phyloP scores from a whole-genome alignment of 2,113 vertebrate species.

The Desmodus rotundus region DNA sequence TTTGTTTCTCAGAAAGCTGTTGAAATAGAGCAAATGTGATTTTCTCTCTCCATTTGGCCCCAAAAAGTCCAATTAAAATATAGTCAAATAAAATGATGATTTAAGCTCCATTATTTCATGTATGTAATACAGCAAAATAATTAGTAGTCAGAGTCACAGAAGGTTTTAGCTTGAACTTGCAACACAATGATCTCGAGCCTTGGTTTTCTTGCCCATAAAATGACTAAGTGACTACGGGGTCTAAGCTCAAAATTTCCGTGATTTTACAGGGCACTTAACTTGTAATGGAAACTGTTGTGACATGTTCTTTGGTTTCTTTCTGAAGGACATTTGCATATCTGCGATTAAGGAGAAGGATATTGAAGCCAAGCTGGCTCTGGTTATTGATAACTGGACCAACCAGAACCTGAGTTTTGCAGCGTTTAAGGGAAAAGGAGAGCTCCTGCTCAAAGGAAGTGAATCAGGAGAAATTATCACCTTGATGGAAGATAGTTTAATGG shows the following conservation, averaged over 20 bases:
- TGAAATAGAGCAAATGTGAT: not conserved
- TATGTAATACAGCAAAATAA: not conserved
- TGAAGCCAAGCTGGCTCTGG: conserved; percentile 81
- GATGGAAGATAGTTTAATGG: conserved; percentile 86
- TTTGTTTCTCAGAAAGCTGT: not conserved
- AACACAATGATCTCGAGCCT: not conserved
- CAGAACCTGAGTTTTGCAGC: conserved; percentile 80
- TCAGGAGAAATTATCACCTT: conserved; percentile 79
- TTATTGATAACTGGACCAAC: conserved; percentile 80
- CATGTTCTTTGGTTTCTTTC: conserved; percentile 16
- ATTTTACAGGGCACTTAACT: not conserved
- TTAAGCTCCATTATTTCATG: not conserved
- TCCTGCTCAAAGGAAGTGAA: conserved; percentile 81
- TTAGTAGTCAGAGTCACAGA: not conserved
- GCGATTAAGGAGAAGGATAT: conserved; percentile 87
- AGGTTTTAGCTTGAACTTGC: not conserved
- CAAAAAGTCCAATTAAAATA: not conserved
- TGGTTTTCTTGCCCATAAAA: not conserved
- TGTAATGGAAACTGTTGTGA: not conserved
- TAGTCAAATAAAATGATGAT: not conserved
- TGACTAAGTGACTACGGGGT: not conserved
- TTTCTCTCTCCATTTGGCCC: not conserved
- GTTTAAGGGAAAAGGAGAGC: conserved; percentile 83
- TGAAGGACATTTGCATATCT: conserved; percentile 86
- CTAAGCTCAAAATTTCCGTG: not conserved